Evolutionary conservation across 2,797 vertebrate species (phyloP).

Genomic region (Zenarchopterus dispar): DNA sequence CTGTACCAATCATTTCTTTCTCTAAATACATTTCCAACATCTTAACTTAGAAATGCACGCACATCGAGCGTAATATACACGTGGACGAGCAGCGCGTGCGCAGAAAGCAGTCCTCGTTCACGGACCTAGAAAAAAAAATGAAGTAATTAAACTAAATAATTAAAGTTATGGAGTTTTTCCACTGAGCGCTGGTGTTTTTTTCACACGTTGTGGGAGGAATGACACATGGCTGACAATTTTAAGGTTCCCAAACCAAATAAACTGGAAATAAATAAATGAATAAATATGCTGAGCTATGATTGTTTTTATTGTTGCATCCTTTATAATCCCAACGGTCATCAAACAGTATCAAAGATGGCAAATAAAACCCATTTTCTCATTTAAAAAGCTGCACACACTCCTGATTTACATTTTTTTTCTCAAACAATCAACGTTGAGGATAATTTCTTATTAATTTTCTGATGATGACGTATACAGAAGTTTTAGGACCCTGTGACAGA

Average conservation of each 20-base stretch:
- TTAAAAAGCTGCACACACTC: neutral
- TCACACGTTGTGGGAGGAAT: neutral
- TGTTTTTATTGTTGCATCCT: too few species aligned
- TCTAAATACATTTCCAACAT: slow-evolving; percentile 7
- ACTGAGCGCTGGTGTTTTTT: neutral
- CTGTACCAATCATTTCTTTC: too few species aligned
- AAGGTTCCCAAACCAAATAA: neutral
- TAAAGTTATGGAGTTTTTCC: slow-evolving; percentile 50
- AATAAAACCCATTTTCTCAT: neutral
- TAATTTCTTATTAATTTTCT: neutral
- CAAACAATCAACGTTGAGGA: neutral
- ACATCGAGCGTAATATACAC: slow-evolving; percentile 26
- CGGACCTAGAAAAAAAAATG: neutral
- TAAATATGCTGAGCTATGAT: too few species aligned
- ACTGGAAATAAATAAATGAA: too few species aligned
- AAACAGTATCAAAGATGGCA: neutral
- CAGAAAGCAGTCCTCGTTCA: slow-evolving; percentile 33
- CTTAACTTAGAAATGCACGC: slow-evolving; percentile 48
- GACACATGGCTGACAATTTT: too few species aligned
- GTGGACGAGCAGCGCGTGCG: slow-evolving; percentile 41
- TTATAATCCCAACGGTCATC: neutral
- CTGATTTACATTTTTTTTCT: neutral
- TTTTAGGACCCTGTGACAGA: slow-evolving; percentile 15
- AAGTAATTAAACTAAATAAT: slow-evolving; percentile 19
- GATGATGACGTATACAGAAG: neutral